Base-by-base conservation (phyloP, 2,888 invertebrate species). In the Alviniconcha strummeri region DNA sequence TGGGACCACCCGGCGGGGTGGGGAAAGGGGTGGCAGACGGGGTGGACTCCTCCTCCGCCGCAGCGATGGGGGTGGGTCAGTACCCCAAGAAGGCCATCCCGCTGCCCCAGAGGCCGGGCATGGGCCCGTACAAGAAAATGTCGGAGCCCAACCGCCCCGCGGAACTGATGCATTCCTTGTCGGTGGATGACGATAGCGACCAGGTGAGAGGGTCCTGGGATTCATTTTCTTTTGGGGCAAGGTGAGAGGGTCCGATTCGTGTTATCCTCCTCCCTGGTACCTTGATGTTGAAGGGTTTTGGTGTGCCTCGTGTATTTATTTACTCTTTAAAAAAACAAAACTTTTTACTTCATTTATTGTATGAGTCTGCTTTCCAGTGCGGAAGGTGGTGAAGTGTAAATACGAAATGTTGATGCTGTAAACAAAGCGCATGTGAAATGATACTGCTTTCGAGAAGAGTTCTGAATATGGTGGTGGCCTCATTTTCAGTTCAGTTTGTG, bases 81-180 rank as follows among this genome's bases (percentile, higher is more conserved):
- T 91, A 91, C 85, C 90, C 90, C 36, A 90, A 90, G 85, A 90
- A 90, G 84, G 90, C 92, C 78, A 87, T 91, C 83, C 91, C 91
- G 8, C 89, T 91, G n/a, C 91, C 92, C 0, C 89, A 89, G 79
- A 86, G 89, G 19, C 89, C 90, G 8, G 82, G 77, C 7, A 85
- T 88, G 54, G 82, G 87, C 78, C 85, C 88, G 13, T 85, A 86
- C 54, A 89, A 88, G 67, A 88, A 89, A 82, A 86, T 86, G 56
- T 85, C 86, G 13, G 89, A 90, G 72, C 88, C 88, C 36, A 69
- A 83, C 11, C 83, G 84, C 54, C 86, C 85, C 1, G 87, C 88
- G 13, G 89, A 82, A 69, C 81, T 83, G 72, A 15, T 79, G n/a
- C 84, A 84, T 67, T 84, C 83, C 69, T 60, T 80, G 17, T 83